Percentiles rank a stretch among this genome's conserved stretches.
These are phyloP conservation scores for Scleropages formosus DNA, from an alignment of 2,797 vertebrate genomes.

Conservation along the genomic window DNA sequence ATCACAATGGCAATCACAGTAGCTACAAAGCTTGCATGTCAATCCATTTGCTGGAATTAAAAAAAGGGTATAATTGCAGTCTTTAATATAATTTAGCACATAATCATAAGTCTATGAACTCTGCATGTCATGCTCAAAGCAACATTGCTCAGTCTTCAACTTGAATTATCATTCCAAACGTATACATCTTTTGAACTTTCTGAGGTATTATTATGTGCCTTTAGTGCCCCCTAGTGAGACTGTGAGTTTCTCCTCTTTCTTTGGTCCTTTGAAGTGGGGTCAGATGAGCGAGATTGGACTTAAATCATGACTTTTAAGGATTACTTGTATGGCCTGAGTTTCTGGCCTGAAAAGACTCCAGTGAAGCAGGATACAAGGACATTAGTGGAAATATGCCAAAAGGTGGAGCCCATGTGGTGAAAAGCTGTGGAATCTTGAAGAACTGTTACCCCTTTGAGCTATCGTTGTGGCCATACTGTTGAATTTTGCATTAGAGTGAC, in stretches of 20 bases:
- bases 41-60: background rate
- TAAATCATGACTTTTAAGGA: constrained; percentile 35
- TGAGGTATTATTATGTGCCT: constrained; percentile 54
- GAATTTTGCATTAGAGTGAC: constrained; percentile 42
- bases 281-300: constrained; percentile 23
- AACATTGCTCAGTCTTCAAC: constrained; percentile 23
- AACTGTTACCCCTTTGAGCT: constrained; percentile 31
- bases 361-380: constrained; percentile 17
- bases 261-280: background rate
- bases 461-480: constrained; percentile 33
- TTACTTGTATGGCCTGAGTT: constrained; percentile 29
- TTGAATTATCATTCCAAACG: constrained; percentile 23
- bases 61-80: background rate
- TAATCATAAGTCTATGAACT: constrained; percentile 24
- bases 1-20: background rate
- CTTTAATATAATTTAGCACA: constrained; percentile 14
- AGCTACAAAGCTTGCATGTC: background rate
- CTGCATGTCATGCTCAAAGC: constrained; percentile 18
- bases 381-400: constrained; percentile 29
- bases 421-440: constrained; percentile 17
- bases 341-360: constrained; percentile 21
- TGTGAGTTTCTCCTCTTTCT: background rate
- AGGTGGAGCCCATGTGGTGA: constrained; percentile 23
- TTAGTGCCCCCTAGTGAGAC: constrained; percentile 79
- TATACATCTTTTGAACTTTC: constrained; percentile 10